These are phyloP conservation scores for Eulithis prunata DNA, from an alignment of 2,888 invertebrate genomes.

Conservation along the genomic window DNA sequence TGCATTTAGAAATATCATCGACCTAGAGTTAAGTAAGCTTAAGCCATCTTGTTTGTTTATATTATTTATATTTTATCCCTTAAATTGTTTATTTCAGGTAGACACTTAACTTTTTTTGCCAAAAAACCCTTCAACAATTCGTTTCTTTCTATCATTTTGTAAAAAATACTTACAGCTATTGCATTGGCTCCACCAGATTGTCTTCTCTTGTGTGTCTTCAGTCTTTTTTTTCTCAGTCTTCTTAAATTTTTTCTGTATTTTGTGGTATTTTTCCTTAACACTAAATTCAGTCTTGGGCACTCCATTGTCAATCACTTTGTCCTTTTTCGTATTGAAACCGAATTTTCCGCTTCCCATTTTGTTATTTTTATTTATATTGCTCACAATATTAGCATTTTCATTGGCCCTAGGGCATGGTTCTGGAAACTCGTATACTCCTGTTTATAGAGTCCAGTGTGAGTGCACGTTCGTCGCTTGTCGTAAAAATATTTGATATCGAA, in stretches of 20 bases:
- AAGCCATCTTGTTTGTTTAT: too few relatives aligned
- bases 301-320: constrained; percentile 68
- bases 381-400: constrained; percentile 55
- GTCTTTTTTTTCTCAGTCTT: constrained; percentile 81
- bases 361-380: constrained; percentile 57
- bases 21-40: background rate
- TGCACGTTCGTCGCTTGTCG: constrained; percentile 64
- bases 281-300: constrained; percentile 74
- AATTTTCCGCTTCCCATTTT: constrained; percentile 81
- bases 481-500: constrained; percentile 76
- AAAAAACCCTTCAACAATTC: background rate
- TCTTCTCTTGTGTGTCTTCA: constrained; percentile 74
- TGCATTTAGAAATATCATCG: background rate
- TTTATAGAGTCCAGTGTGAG: constrained; percentile 53
- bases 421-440: constrained; percentile 52
- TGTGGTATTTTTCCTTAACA: constrained; percentile 78
- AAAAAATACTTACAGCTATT: constrained; percentile 71
- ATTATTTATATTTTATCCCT: background rate
- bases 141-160: background rate
- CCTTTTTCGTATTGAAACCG: constrained; percentile 71
- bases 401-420: constrained; percentile 53
- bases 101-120: background rate
- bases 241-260: constrained; percentile 78
- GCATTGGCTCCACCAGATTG: constrained; percentile 82
- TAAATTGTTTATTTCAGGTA: background rate